Evolutionary conservation across 2,113 vertebrate genomes (phyloP).

Genomic region (Stegastes partitus): DNA sequence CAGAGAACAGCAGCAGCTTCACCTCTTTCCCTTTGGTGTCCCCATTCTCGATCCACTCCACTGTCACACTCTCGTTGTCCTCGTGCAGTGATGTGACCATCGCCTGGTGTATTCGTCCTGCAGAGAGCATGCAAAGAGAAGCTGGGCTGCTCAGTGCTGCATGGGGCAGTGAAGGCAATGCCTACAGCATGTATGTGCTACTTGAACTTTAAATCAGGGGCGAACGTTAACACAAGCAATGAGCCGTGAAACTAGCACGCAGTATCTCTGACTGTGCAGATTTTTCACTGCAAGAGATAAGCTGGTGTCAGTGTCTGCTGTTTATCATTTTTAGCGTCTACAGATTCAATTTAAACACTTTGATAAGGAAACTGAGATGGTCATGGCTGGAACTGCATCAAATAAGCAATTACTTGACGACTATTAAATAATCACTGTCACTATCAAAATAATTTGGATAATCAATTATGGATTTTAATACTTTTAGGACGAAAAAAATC

Average conservation of each 20-base stretch:
- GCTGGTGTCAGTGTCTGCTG: not conserved
- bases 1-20: constrained; percentile 5
- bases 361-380: constrained; percentile 16
- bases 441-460: too few species aligned
- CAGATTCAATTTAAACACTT: not conserved
- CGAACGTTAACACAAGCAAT: too few species aligned
- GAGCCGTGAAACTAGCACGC: too few species aligned
- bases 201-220: too few species aligned
- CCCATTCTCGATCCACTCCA: constrained; percentile 98
- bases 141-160: constrained; percentile 19
- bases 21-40: constrained; percentile 99
- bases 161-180: not conserved
- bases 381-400: constrained; percentile 56
- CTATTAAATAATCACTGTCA: too few species aligned
- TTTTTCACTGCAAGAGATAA: too few species aligned
- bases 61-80: constrained; percentile 95
- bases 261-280: too few species aligned
- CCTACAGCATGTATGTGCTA: too few species aligned
- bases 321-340: not conserved
- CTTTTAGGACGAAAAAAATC: too few species aligned
- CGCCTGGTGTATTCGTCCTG: constrained; percentile 96
- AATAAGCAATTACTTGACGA: too few species aligned
- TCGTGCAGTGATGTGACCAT: constrained; percentile 97
- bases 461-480: too few species aligned
- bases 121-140: constrained; percentile 42